Percentiles rank a stretch among this genome's conserved stretches.
These are phyloP conservation scores for Pachyrhynchus sulphureomaculatus DNA, from an alignment of 1,140 invertebrate species.

Conservation along the genomic window DNA sequence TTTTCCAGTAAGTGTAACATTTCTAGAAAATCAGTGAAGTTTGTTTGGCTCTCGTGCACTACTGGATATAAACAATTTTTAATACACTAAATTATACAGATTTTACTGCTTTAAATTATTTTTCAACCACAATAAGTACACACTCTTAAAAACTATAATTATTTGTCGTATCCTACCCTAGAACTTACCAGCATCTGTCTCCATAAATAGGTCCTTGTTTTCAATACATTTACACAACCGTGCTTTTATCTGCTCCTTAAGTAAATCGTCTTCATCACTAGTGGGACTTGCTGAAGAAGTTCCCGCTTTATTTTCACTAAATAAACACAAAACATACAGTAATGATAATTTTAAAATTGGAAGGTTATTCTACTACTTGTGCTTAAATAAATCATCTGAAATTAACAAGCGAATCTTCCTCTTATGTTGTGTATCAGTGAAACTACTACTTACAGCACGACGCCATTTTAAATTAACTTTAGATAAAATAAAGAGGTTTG, in stretches of 20 bases:
- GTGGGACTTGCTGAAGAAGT: not conserved
- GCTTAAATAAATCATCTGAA: too few species aligned
- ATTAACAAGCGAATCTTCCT: too few species aligned
- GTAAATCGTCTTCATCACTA: not conserved
- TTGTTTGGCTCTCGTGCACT: too few species aligned
- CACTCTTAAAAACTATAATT: not conserved
- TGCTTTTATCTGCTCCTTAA: not conserved
- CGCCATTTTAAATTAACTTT: not conserved
- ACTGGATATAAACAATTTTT: too few species aligned
- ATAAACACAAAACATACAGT: not conserved
- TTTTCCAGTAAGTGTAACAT: too few species aligned
- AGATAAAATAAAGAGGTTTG: too few species aligned
- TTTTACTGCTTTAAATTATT: not conserved
- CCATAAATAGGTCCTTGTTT: conserved; percentile 24
- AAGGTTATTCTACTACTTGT: too few species aligned
- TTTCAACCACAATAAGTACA: not conserved
- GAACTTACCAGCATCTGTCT: conserved; percentile 6
- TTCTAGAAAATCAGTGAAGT: too few species aligned
- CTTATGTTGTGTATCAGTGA: too few species aligned
- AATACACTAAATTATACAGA: too few species aligned
- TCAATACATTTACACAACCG: conserved; percentile 20
- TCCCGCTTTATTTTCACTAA: conserved; percentile 1
- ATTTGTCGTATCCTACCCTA: not conserved
- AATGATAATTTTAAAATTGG: not conserved
- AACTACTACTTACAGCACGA: too few species aligned